phyloP scores from a whole-genome alignment of 2,113 vertebrate genomes.

The Proteles cristata region DNA sequence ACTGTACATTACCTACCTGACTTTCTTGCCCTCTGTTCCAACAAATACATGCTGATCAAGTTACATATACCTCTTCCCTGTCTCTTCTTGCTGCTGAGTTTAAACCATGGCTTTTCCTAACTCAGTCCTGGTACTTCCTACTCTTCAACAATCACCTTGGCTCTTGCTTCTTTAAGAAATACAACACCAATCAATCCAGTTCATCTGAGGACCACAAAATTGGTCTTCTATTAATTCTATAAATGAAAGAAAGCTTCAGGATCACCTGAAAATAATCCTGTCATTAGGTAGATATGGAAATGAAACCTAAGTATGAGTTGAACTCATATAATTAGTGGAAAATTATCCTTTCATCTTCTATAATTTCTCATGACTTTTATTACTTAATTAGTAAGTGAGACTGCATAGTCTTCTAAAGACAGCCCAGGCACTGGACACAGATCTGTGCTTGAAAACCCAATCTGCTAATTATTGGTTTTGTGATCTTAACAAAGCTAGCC shows the following conservation, averaged over 20 bases:
- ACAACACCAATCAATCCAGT: not conserved
- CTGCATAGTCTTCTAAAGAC: not conserved
- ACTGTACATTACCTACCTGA: not conserved
- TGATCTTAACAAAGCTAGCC: not conserved
- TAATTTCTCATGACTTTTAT: not conserved
- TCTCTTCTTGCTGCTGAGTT: not conserved
- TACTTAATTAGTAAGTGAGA: not conserved
- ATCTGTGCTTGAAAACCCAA: not conserved
- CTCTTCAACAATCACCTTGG: not conserved
- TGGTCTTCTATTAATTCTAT: not conserved
- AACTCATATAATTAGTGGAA: not conserved
- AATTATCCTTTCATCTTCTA: not conserved
- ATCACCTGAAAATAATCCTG: not conserved
- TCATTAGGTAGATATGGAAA: not conserved
- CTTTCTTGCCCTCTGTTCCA: not conserved
- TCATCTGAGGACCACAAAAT: not conserved
- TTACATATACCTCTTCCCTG: not conserved
- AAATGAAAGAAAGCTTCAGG: not conserved
- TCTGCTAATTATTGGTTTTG: not conserved
- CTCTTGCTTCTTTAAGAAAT: not conserved
- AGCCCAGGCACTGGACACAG: not conserved
- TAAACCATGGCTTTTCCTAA: not conserved
- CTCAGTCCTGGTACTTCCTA: not conserved
- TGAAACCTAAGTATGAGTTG: not conserved
- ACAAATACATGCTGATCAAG: not conserved